Percentiles rank a stretch among this genome's conserved stretches.
phyloP scores from a whole-genome alignment of 2,888 invertebrate genomes.

The Scotopteryx bipunctaria region DNA sequence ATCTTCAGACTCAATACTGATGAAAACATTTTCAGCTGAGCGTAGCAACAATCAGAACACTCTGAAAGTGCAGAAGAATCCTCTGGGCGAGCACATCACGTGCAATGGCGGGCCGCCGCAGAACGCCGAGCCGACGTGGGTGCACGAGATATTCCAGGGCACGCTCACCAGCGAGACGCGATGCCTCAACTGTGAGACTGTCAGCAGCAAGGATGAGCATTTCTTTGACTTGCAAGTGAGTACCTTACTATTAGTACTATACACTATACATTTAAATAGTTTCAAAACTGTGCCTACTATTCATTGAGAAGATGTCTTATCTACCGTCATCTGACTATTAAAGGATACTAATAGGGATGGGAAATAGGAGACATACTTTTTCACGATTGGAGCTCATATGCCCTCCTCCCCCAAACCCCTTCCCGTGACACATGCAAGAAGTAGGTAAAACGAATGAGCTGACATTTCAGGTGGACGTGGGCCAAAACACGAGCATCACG shows the following conservation, averaged over 20 bases:
- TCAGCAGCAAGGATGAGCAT: slow-evolving; percentile 99
- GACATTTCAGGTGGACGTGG: slow-evolving; percentile 94
- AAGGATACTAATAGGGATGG: no score
- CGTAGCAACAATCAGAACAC: slow-evolving; percentile 86
- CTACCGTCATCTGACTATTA: no score
- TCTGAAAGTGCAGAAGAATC: slow-evolving; percentile 83
- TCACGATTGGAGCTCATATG: no score
- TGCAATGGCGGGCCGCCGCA: slow-evolving; percentile 74
- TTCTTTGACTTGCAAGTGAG: slow-evolving; percentile 96
- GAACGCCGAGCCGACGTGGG: slow-evolving; percentile 96
- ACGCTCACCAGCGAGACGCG: slow-evolving; percentile 99
- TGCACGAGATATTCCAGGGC: slow-evolving; percentile 99
- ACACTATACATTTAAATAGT: no score
- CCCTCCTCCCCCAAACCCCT: no score
- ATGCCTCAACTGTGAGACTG: slow-evolving; percentile 99
- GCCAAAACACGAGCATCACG: slow-evolving; percentile 99
- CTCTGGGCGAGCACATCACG: slow-evolving; percentile 65
- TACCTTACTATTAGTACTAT: no score
- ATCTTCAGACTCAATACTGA: no score
- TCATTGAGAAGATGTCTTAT: no score
- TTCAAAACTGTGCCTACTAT: no score
- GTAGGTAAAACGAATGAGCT: neutral
- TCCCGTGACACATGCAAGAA: no score
- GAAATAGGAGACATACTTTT: no score
- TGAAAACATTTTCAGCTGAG: slow-evolving; percentile 82